These are phyloP conservation scores for Nymphalis polychloros DNA, from an alignment of 2,888 invertebrate species.

Conservation along the genomic window DNA sequence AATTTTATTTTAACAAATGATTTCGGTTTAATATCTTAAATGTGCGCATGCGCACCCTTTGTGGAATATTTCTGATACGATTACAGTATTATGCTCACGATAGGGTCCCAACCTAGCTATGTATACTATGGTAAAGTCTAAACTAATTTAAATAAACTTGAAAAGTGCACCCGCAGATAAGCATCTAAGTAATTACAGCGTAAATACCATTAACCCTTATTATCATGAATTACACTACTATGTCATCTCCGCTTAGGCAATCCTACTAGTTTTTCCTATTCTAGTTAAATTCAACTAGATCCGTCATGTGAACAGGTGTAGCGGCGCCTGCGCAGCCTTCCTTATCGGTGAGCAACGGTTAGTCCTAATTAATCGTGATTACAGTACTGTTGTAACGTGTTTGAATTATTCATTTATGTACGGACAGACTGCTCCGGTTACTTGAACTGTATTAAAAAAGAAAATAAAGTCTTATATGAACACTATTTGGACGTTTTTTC, in stretches of 20 bases:
- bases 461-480: too few species aligned
- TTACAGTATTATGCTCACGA: too few species aligned
- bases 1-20: too few species aligned
- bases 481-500: neutral
- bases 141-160: too few species aligned
- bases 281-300: slow-evolving; percentile 22
- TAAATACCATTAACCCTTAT: neutral
- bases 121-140: too few species aligned
- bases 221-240: slow-evolving; percentile 2
- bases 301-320: slow-evolving; percentile 21
- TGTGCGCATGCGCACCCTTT: too few species aligned
- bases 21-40: too few species aligned
- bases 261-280: neutral
- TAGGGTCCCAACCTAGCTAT: too few species aligned
- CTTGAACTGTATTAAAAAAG: neutral
- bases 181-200: neutral
- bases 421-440: neutral
- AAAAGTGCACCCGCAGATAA: neutral
- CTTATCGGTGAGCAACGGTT: slow-evolving; percentile 42
- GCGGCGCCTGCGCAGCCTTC: slow-evolving; percentile 23
- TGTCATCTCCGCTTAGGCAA: neutral
- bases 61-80: too few species aligned
- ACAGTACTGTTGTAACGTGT: slow-evolving; percentile 34
- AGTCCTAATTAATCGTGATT: slow-evolving; percentile 41
- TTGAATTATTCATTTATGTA: slow-evolving; percentile 30